Evolutionary conservation across 2,888 invertebrate species (phyloP).

Genomic region (Tetramorium bicarinatum): DNA sequence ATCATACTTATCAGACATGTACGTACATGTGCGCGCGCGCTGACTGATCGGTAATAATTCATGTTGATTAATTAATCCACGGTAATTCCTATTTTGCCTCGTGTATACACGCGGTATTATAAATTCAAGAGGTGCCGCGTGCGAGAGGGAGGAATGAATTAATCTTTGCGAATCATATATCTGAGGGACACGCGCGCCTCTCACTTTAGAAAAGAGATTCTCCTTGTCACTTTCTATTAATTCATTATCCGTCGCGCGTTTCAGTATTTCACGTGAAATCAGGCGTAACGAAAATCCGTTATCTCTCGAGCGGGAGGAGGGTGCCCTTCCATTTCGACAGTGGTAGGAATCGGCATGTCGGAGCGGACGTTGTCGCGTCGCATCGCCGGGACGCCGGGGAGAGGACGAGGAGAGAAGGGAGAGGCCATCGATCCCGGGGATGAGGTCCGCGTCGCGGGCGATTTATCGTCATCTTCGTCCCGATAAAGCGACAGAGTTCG

Average conservation of each 20-base stretch:
- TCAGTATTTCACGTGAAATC: constrained; percentile 37
- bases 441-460: constrained; percentile 8
- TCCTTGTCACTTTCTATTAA: constrained; percentile 33
- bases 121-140: constrained; percentile 20
- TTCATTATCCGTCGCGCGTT: constrained; percentile 33
- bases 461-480: constrained; percentile 55
- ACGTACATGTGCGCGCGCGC: background rate
- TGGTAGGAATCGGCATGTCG: constrained; percentile 43
- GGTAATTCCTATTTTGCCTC: constrained; percentile 31
- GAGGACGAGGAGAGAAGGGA: background rate
- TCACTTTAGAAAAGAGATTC: constrained; percentile 4
- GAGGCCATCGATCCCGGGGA: constrained; percentile 30
- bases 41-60: constrained; percentile 41
- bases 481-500: constrained; percentile 58
- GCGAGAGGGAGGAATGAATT: constrained; percentile 27
- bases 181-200: background rate
- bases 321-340: constrained; percentile 31
- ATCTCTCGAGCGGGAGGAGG: constrained; percentile 12
- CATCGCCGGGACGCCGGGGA: background rate
- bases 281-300: constrained; percentile 28
- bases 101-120: background rate
- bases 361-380: constrained; percentile 47
- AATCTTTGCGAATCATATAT: constrained; percentile 27
- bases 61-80: constrained; percentile 38
- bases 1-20: background rate